Conservation (phyloP, 2,888 invertebrate genomes). For the Lordiphosa andalusiaca region DNA sequence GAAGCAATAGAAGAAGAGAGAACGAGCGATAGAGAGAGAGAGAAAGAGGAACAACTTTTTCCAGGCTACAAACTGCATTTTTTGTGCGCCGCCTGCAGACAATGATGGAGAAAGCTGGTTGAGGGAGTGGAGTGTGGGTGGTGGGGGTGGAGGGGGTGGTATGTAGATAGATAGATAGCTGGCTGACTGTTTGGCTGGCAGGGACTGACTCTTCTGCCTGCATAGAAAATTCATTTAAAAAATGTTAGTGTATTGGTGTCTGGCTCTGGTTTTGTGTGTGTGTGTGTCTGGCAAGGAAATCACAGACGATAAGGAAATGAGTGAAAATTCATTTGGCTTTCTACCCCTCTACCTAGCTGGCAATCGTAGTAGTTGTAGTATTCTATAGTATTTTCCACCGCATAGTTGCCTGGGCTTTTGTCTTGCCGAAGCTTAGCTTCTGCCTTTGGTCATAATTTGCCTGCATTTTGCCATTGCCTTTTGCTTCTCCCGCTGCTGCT, state of each 20-base stretch:
- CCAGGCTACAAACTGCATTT: constrained; percentile 63
- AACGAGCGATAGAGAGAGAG: neutral
- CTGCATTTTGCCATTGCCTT: constrained; percentile 51
- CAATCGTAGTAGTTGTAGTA: constrained; percentile 16
- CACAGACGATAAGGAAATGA: constrained; percentile 78
- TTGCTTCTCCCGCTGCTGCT: too few species aligned
- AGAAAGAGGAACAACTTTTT: constrained; percentile 42
- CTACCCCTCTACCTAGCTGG: neutral
- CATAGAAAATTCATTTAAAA: constrained; percentile 74
- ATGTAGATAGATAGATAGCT: constrained; percentile 23
- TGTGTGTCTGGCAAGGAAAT: constrained; percentile 74
- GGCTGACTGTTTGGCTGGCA: constrained; percentile 2
- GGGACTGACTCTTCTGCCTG: constrained; percentile 41
- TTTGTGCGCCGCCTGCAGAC: constrained; percentile 64
- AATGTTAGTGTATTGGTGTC: constrained; percentile 17
- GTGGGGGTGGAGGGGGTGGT: constrained; percentile 11
- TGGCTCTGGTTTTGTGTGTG: constrained; percentile 19
- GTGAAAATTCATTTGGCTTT: constrained; percentile 76
- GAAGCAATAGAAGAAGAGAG: constrained; percentile 16
- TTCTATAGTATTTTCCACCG: constrained; percentile 29
- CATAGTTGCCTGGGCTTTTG: constrained; percentile 7
- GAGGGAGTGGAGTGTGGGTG: constrained; percentile 7
- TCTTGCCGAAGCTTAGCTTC: constrained; percentile 16
- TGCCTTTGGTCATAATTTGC: constrained; percentile 55
- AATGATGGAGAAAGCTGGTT: constrained; percentile 35